Evolutionary conservation across 1,140 invertebrate species (phyloP).

Genomic region (Protaetia brevitarsis): DNA sequence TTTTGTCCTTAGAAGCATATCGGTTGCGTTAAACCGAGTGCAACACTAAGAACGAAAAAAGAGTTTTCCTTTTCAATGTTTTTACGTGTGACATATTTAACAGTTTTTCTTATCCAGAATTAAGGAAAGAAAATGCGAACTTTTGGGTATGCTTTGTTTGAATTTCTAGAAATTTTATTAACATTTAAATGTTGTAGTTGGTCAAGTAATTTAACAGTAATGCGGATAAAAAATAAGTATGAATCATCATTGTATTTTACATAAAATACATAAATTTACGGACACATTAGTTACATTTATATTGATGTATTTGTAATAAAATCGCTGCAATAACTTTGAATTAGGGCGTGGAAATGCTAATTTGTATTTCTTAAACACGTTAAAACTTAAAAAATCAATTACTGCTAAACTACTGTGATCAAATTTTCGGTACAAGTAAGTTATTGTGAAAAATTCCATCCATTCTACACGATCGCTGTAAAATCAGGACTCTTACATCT

Average conservation of each 20-base stretch:
- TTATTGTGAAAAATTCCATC: slow-evolving; percentile 34
- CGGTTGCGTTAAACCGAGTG: neutral
- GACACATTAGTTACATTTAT: too few relatives aligned
- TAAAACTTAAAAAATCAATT: too few relatives aligned
- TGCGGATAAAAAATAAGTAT: too few relatives aligned
- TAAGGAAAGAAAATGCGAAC: neutral
- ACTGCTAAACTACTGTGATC: slow-evolving; percentile 18
- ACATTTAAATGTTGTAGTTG: slow-evolving; percentile 8
- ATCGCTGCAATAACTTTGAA: too few relatives aligned
- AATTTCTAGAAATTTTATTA: slow-evolving; percentile 21
- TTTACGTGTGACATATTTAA: slow-evolving; percentile 16
- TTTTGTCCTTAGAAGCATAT: neutral
- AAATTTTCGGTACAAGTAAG: neutral
- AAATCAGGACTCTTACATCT: slow-evolving; percentile 18
- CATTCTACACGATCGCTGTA: slow-evolving; percentile 22
- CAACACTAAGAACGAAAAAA: slow-evolving; percentile 3
- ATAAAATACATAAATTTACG: too few relatives aligned
- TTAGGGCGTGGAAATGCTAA: too few relatives aligned
- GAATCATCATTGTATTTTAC: too few relatives aligned
- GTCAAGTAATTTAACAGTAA: slow-evolving; percentile 23
- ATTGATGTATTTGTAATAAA: too few relatives aligned
- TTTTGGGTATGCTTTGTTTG: slow-evolving; percentile 16
- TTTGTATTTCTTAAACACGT: too few relatives aligned
- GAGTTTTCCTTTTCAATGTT: slow-evolving; percentile 17
- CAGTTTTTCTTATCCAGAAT: slow-evolving; percentile 17